phyloP scores from a whole-genome alignment of 1,140 invertebrate genomes.

The Limonius californicus region DNA sequence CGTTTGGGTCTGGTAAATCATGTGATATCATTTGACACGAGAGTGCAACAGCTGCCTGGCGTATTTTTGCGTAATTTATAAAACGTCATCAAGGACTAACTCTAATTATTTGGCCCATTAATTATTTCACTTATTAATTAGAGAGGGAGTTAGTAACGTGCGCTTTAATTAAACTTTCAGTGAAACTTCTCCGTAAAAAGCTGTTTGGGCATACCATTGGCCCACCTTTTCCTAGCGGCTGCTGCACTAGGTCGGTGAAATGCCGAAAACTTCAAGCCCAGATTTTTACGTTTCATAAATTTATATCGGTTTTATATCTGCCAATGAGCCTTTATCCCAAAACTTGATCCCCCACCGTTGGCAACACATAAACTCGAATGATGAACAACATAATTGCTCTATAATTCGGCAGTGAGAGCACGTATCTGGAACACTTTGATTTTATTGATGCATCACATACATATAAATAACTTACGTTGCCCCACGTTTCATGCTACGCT shows the following conservation, averaged over 20 bases:
- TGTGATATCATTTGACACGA: neutral
- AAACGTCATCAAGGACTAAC: slow-evolving; percentile 12
- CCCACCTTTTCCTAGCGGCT: too few relatives aligned
- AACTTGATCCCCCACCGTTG: neutral
- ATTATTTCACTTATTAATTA: slow-evolving; percentile 10
- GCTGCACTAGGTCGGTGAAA: too few relatives aligned
- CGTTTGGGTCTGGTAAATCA: slow-evolving; percentile 1
- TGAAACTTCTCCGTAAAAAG: neutral
- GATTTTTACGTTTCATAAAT: slow-evolving; percentile 1
- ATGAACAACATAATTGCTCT: neutral
- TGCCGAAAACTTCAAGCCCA: too few relatives aligned
- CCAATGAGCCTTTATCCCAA: neutral
- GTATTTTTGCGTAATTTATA: slow-evolving; percentile 17
- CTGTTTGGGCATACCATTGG: too few relatives aligned
- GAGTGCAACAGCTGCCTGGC: neutral
- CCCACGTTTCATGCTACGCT: too few relatives aligned
- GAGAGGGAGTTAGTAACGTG: neutral
- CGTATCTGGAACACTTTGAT: neutral
- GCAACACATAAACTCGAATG: neutral
- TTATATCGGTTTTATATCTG: neutral
- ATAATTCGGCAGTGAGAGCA: slow-evolving; percentile 1
- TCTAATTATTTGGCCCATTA: slow-evolving; percentile 19
- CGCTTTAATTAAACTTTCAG: slow-evolving; percentile 6
- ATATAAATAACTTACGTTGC: neutral
- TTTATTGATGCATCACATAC: neutral